phyloP scores from a whole-genome alignment of 2,113 vertebrate species.

The Sterna hirundo region DNA sequence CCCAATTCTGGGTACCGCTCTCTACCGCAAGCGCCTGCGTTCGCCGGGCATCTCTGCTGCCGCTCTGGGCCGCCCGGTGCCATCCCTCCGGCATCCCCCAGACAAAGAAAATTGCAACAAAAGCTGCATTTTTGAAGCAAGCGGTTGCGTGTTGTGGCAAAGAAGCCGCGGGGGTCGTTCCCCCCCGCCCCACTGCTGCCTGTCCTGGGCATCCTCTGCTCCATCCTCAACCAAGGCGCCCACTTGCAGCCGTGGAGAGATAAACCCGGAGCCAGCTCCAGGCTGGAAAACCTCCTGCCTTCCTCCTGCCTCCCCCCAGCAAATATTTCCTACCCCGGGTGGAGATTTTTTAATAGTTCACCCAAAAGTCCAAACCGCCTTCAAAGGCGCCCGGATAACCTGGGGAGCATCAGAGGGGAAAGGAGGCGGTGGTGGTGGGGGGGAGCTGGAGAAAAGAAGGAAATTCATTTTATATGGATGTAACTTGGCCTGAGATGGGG shows the following conservation, averaged over 20 bases:
- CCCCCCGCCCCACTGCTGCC: not conserved
- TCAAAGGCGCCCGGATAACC: rapidly evolving
- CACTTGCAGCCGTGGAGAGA: rapidly evolving
- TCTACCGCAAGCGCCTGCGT: not conserved
- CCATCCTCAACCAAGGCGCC: not conserved
- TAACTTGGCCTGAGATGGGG: not conserved
- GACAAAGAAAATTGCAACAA: constrained; percentile 11
- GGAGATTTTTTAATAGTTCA: not conserved
- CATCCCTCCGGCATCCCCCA: not conserved
- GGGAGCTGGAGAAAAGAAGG: not conserved
- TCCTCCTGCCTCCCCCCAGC: not conserved
- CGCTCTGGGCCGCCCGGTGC: not conserved
- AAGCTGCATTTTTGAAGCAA: not conserved
- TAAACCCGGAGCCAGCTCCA: not conserved
- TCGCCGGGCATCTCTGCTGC: not conserved
- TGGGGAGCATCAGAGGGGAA: not conserved
- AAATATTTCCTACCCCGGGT: not conserved
- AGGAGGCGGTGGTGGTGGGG: not conserved
- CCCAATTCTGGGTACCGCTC: rapidly evolving
- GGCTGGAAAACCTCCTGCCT: not conserved
- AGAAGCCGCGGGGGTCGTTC: rapidly evolving
- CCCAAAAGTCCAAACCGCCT: not conserved
- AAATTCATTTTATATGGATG: not conserved
- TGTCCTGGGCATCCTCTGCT: not conserved
- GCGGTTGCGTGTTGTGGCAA: rapidly evolving